phyloP scores from a whole-genome alignment of 2,113 vertebrate species.

The Morone chrysops region DNA sequence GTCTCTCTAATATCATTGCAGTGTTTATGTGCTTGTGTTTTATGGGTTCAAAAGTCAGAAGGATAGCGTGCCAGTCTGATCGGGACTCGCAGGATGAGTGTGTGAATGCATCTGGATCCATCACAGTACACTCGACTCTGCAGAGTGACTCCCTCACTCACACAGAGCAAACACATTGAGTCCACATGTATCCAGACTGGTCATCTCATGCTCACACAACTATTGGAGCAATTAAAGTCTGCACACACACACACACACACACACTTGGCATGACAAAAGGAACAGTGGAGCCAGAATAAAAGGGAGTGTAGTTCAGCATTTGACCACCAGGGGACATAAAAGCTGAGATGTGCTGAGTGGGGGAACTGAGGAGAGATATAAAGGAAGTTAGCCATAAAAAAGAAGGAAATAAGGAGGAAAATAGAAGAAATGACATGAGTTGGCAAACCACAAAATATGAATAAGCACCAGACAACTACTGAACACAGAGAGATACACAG shows the following conservation, averaged over 20 bases:
- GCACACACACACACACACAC: conserved; percentile 1
- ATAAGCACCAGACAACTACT: too few relatives aligned
- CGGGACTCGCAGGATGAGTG: too few relatives aligned
- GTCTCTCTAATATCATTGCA: background rate
- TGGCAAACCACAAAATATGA: too few relatives aligned
- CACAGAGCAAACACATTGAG: conserved; percentile 2
- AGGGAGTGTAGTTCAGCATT: conserved; percentile 30
- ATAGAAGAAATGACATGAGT: too few relatives aligned
- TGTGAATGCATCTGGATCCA: background rate
- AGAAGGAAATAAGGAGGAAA: background rate
- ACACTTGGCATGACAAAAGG: background rate
- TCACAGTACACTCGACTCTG: background rate
- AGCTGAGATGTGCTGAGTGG: conserved; percentile 3
- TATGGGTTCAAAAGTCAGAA: background rate
- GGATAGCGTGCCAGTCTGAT: too few relatives aligned
- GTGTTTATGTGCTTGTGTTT: background rate
- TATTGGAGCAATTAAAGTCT: background rate
- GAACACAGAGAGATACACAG: too few relatives aligned
- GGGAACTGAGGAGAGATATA: background rate
- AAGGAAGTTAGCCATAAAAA: background rate
- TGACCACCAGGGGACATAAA: conserved; percentile 69
- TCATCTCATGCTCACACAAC: background rate
- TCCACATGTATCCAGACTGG: background rate
- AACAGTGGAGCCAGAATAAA: background rate
- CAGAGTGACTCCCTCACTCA: background rate